These are phyloP conservation scores for Salarias fasciatus DNA, from an alignment of 2,797 vertebrate genomes.

Conservation along the genomic window DNA sequence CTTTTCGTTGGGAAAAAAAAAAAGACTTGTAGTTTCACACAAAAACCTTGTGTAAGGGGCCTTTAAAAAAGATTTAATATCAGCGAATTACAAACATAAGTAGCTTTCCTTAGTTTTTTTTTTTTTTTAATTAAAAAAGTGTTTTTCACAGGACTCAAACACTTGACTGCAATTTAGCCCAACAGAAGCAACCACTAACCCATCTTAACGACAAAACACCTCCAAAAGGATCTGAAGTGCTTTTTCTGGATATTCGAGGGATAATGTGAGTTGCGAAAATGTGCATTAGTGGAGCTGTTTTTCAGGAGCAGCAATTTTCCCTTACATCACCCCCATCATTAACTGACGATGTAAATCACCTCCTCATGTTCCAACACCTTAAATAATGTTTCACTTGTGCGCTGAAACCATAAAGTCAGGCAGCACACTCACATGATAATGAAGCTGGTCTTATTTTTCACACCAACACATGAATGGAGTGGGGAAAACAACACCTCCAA, in stretches of 20 bases:
- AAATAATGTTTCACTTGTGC: conserved; percentile 17
- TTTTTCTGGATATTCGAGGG: not conserved
- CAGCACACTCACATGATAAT: conserved; percentile 10
- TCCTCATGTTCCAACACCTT: conserved; percentile 40
- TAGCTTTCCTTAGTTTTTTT: too few species aligned
- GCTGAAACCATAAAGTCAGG: conserved; percentile 5
- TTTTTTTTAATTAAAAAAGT: not conserved
- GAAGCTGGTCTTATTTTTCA: conserved; percentile 24
- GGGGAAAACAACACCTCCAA: conserved; percentile 47
- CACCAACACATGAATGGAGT: not conserved
- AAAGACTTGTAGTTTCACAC: not conserved
- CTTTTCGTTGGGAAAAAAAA: too few species aligned
- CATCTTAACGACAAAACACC: conserved; percentile 20
- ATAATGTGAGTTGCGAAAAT: not conserved
- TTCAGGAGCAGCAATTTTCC: conserved; percentile 32
- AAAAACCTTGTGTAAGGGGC: not conserved
- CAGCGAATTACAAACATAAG: too few species aligned
- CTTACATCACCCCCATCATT: conserved; percentile 42
- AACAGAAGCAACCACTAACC: conserved; percentile 20
- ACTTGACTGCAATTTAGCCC: conserved; percentile 12
- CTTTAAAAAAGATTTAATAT: not conserved
- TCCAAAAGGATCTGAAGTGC: not conserved
- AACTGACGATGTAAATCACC: conserved; percentile 43
- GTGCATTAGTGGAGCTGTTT: conserved; percentile 28
- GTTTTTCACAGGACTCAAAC: conserved; percentile 5